These are phyloP conservation scores for Tryphoninae sp. DNA, from an alignment of 2,888 invertebrate species.

Conservation along the genomic window DNA sequence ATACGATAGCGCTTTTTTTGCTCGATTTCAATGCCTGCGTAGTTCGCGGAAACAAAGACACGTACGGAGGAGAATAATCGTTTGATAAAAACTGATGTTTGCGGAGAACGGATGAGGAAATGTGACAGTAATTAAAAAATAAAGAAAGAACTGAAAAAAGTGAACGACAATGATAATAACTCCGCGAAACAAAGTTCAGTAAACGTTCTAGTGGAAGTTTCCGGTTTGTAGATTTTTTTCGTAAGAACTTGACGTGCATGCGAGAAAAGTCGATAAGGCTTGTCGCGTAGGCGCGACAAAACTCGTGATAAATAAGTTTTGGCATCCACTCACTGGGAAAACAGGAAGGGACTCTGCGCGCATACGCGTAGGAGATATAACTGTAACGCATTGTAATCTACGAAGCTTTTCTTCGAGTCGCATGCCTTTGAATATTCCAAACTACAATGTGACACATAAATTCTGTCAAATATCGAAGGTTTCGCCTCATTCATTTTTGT, in stretches of 20 bases:
- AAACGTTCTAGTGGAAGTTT: background rate
- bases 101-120: background rate
- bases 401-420: background rate
- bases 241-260: background rate
- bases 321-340: slow-evolving; percentile 47
- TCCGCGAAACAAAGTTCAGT: background rate
- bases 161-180: slow-evolving; percentile 20
- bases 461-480: background rate
- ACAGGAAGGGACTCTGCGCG: slow-evolving; percentile 48
- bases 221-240: background rate
- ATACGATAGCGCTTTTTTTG: slow-evolving; percentile 10
- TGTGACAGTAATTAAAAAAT: background rate
- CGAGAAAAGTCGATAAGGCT: slow-evolving; percentile 49
- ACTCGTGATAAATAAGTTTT: slow-evolving; percentile 56
- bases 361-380: background rate
- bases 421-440: background rate
- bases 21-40: slow-evolving; percentile 14
- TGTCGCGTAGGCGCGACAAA: slow-evolving; percentile 53
- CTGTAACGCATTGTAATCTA: background rate
- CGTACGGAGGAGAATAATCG: slow-evolving; percentile 20
- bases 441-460: background rate
- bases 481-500: background rate
- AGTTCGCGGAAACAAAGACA: slow-evolving; percentile 22
- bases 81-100: slow-evolving; percentile 15
- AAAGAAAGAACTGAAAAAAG: background rate